Base-by-base conservation (phyloP, 2,888 invertebrate genomes). In the Dryocosmus kuriphilus region DNA sequence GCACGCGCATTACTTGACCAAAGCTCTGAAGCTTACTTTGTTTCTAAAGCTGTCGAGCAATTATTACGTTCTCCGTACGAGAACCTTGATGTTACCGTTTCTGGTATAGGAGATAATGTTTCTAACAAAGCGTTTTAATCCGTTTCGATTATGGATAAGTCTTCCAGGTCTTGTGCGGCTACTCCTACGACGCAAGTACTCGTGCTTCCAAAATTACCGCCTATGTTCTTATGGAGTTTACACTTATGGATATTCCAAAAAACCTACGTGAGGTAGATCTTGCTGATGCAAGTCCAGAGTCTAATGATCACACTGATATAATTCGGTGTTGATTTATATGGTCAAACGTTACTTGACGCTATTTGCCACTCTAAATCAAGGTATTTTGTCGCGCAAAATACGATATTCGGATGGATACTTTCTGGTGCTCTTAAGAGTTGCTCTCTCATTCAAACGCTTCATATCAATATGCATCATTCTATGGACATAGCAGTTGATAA, bases 11-110 rank as follows among this genome's bases (percentile, higher is more conserved):
- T 35, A 1, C 0, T 35, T 9, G 35, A 35, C 9, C 35, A 35
- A 8, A 9, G 35, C 8, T 35, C 35, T 0, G 77, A 81, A 22
- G 75, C 76, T 0, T 62, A 77, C 0, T 78, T 81, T 46, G 32
- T 79, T 0, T 74, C 65, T 11, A 75, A 76, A 22, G 41, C 76
- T 7, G 22, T 77, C 22, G 79, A 65, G 1, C 78, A 79, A 73
- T 55, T 51, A 46, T 46, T 78, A n/a, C 5, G n/a, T 19, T 61
- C 76, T 19, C 76, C 67, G 38, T 61, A 73, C 16, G 61, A 55
- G 71, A 35, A 24, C 0, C 24, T 60, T 8, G 22, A 57, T 14
- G 57, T 71, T 9, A 24, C 35, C 1, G 24, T 78, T 16, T 61
- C 73, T 16, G 71, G 78, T 14, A 30, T 78, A 9, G 71, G 62